phyloP scores from a whole-genome alignment of 2,797 vertebrate genomes.

The Clarias platycephalus region DNA sequence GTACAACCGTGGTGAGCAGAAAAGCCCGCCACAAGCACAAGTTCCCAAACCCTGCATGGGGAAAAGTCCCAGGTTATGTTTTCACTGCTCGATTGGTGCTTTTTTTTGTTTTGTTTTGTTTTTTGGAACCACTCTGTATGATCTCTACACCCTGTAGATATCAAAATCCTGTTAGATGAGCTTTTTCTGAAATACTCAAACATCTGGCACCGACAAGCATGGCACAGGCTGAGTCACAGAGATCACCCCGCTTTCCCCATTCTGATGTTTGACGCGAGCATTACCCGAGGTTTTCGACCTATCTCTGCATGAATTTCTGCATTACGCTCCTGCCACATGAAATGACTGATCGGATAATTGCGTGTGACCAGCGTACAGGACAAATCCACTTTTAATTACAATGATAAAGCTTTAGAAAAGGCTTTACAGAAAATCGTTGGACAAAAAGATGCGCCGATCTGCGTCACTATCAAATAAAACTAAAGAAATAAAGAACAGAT shows the following conservation, averaged over 20 bases:
- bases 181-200: background rate
- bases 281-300: background rate
- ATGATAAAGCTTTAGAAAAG: slow-evolving; percentile 20
- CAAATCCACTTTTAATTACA: slow-evolving; percentile 14
- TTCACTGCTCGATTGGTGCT: background rate
- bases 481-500: slow-evolving; percentile 28
- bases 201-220: background rate
- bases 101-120: background rate
- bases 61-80: no score
- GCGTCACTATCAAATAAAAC: slow-evolving; percentile 32
- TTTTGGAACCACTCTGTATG: background rate
- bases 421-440: slow-evolving; percentile 1
- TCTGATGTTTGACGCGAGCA: slow-evolving; percentile 6
- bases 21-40: background rate
- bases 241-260: background rate
- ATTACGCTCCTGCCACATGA: background rate
- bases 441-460: background rate
- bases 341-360: slow-evolving; percentile 14
- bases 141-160: background rate
- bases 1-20: background rate
- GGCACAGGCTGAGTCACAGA: background rate
- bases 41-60: background rate
- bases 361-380: slow-evolving; percentile 9
- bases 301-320: background rate
- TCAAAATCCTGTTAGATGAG: background rate